Evolutionary conservation across 2,797 vertebrate genomes (phyloP).

Genomic region (Cyclura pinguis): DNA sequence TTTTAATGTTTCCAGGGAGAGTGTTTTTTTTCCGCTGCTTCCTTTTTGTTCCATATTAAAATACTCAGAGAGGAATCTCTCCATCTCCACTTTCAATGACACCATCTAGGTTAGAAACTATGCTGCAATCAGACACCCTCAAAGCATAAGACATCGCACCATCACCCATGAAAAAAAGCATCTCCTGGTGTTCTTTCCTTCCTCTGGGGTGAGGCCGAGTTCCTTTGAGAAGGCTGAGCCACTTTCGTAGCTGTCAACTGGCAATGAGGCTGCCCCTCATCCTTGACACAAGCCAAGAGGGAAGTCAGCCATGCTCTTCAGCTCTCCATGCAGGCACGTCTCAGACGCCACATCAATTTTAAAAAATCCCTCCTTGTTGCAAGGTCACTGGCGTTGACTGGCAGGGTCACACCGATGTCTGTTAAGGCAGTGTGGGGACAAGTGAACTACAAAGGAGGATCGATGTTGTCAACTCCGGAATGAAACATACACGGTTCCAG

Average conservation of each 20-base stretch:
- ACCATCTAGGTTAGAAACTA: too few species aligned
- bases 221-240: not conserved
- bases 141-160: too few species aligned
- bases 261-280: not conserved
- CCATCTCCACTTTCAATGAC: not conserved
- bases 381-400: constrained; percentile 6
- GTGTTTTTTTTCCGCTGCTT: too few species aligned
- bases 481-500: not conserved
- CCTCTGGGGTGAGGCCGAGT: not conserved
- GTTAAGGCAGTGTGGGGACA: not conserved
- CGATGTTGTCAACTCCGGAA: accelerated
- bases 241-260: not conserved
- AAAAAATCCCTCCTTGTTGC: not conserved
- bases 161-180: not conserved
- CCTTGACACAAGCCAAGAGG: not conserved
- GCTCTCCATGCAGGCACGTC: not conserved
- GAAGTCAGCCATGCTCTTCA: not conserved
- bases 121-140: too few species aligned
- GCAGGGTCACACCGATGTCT: accelerated
- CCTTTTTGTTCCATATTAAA: not conserved
- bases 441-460: not conserved
- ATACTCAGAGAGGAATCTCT: not conserved
- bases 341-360: not conserved
- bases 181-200: too few species aligned
- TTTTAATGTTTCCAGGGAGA: not conserved